These are phyloP conservation scores for Genyomyrus donnyi DNA, from an alignment of 2,113 vertebrate genomes.

Conservation along the genomic window DNA sequence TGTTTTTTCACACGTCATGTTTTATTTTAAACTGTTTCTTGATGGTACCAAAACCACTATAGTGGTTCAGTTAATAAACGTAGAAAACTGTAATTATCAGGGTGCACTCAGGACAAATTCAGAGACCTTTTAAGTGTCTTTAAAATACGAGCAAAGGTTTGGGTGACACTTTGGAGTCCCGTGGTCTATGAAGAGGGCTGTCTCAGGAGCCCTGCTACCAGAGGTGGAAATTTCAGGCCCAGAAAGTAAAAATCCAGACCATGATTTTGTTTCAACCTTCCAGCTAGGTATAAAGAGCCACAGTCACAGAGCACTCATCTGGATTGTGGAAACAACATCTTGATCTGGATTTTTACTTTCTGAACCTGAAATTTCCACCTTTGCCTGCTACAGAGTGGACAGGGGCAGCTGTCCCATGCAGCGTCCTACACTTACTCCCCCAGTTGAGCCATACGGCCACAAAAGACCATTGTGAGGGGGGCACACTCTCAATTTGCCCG, in stretches of 20 bases:
- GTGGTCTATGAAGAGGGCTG: background rate
- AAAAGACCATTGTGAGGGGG: conserved; percentile 18
- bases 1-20: background rate
- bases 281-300: background rate
- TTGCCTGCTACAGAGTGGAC: background rate
- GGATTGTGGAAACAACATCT: background rate
- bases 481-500: background rate
- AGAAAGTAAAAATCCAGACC: background rate
- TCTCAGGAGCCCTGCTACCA: background rate
- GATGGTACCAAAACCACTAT: background rate
- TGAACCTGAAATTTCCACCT: background rate
- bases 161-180: background rate
- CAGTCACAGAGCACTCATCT: background rate
- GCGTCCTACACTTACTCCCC: background rate
- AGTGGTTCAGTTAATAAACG: background rate
- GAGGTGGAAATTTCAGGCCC: background rate
- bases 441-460: background rate
- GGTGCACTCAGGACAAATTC: background rate
- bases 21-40: background rate
- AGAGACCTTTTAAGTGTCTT: background rate
- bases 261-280: background rate
- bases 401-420: background rate
- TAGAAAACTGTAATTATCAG: background rate
- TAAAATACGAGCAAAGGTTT: background rate
- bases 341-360: background rate